Base-by-base conservation (phyloP, 1,140 invertebrate genomes). In the Ridgeia piscesae region DNA sequence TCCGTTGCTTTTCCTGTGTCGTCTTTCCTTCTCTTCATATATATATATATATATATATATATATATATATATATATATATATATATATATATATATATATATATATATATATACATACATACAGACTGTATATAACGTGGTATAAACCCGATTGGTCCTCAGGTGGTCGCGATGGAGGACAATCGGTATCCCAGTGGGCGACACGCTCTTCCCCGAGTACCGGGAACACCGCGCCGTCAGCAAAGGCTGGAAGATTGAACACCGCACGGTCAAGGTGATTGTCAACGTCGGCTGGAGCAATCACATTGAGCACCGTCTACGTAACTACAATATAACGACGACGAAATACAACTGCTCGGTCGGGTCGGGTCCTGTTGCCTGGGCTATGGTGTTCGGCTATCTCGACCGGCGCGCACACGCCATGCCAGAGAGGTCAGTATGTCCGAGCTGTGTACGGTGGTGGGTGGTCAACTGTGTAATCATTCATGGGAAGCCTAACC, bases 331-430 rank as follows among this genome's bases (percentile, higher is more conserved):
- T 33, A 91, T 92, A 89, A 92, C 92, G 50, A 77, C 89, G 6
- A 77, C 88, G 11, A 92, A 91, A 77, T 31, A 77, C 42, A 89
- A 77, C 89, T 93, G 88, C 27, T 33, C 92, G 92, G 92, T 93
- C 31, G 93, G 93, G 17, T 93, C 92, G 58, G 93, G 93, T 31
- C 93, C 93, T 0, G 93, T 93, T 33, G 93, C 93, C 6, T 93
- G 93, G 93, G 92, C 93, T 33, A 92, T 93, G 93, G 48, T 92
- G n/a, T 93, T 93, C 31, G 93, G 93, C 33, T 93, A 93, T 89
- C 92, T 91, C 34, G 93, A 93, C 89, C 88, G 93, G 14, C 91
- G 93, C 17, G 58, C 91, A 11, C 93, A 93, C 33, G 42, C 89
- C 4, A 89, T 58, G 34, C 35, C 88, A 2, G 35, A n/a, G 21